Evolutionary conservation across 2,797 vertebrate species (phyloP), one percentile per base, ranked within the genome.

Genomic region (Antrozous pallidus): DNA sequence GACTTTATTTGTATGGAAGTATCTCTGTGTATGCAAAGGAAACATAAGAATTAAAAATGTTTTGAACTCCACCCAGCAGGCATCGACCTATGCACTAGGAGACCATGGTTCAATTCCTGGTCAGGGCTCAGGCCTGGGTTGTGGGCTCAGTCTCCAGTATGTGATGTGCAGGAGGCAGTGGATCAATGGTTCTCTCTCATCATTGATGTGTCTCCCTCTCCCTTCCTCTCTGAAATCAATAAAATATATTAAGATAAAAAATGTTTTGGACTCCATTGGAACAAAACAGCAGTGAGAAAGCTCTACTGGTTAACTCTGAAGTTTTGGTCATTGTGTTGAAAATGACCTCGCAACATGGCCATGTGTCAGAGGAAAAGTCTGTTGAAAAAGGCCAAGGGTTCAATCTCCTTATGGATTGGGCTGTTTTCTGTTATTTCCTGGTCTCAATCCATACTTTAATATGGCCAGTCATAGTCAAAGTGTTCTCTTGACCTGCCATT

Each of bases 281-380:
- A 70, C 36, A 77, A 73, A 71, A 78, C n/a, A 58, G 11, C 61
- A 79, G 54, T 18, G 74, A 75, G 8, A 47, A 65, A 54, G 38
- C 54, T 38, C 58, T 24, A 3, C 63, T 85, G 78, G 70, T 91
- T 81, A 74, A 61, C n/a, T 36, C 42, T 67, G 47, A 84, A 61
- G 40, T 84, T 96, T 97, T 95, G 61, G 94, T 82, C 87, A 75
- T 93, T 70, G 88, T 69, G 65, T 87, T 96, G 96, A 95, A 96
- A 96, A 92, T 93, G 69, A 75, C 51, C 69, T 42, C 28, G 54
- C 12, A 67, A 28, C 4, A 1, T 69, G 69, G 58, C 36, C 58
- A 20, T 58, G 10, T 28, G 16, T 8, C 12, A 6, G 63, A 85
- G 17, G 49, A 65, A 49, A 77, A 77, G n/a, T 70, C 33, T 71